Percentiles rank a stretch among this genome's conserved stretches.
Evolutionary conservation across 1,140 invertebrate genomes (phyloP).

Genomic region (Drosophila elegans): DNA sequence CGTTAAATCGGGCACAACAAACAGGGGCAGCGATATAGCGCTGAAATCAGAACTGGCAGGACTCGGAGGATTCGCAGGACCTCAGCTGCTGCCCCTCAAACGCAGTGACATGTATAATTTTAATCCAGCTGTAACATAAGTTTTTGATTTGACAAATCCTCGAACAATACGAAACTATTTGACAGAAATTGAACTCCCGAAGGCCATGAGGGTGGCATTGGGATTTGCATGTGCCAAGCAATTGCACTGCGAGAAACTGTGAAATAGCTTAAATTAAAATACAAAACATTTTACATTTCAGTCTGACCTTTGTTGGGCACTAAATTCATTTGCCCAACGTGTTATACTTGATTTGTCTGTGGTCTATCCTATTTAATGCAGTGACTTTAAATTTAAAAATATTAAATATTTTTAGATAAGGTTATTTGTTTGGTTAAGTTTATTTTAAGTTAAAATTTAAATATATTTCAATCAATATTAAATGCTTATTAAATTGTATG

Average conservation of each 20-base stretch:
- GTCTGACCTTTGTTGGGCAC: no score
- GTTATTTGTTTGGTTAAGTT: no score
- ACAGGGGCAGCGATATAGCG: conserved; percentile 36
- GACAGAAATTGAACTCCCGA: conserved; percentile 76
- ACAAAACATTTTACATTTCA: no score
- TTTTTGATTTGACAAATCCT: conserved; percentile 83
- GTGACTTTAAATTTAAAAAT: no score
- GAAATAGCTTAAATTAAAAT: no score
- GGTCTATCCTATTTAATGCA: no score
- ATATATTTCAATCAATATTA: no score
- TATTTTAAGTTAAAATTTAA: no score
- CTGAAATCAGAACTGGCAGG: conserved; percentile 20
- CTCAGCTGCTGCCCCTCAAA: conserved; percentile 42
- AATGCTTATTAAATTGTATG: no score
- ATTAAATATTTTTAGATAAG: no score
- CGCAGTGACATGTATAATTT: conserved; percentile 82
- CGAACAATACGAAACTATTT: conserved; percentile 72
- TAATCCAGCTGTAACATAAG: conserved; percentile 84
- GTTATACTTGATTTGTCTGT: no score
- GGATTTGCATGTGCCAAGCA: conserved; percentile 23
- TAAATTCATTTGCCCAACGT: no score
- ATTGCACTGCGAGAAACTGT: conserved; percentile 6
- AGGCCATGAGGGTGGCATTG: conserved; percentile 38
- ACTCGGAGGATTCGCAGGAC: conserved; percentile 27
- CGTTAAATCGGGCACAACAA: conserved; percentile 77